Evolutionary conservation across 2,113 vertebrate species (phyloP).

Genomic region (Trochalopteron elliotii): DNA sequence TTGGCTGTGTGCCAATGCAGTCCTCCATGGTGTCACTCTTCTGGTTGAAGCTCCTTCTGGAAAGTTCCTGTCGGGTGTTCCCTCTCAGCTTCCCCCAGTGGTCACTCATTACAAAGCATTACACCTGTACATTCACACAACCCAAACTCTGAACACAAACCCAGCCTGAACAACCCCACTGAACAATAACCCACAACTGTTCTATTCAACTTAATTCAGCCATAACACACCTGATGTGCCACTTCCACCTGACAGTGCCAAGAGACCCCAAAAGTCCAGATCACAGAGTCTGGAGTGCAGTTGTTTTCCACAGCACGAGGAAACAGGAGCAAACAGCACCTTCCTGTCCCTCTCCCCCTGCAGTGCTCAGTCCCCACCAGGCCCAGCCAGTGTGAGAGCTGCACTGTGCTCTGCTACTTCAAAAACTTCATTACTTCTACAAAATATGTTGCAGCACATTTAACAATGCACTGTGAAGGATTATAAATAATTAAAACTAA

Average conservation of each 20-base stretch:
- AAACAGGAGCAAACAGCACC: neutral
- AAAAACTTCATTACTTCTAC: conserved; percentile 25
- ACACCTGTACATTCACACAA: too few species aligned
- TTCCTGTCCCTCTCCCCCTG: neutral
- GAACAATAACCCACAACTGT: too few species aligned
- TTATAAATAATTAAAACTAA: conserved; percentile 68
- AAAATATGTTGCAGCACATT: conserved; percentile 41
- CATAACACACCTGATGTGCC: neutral
- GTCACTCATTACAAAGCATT: too few species aligned
- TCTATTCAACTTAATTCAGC: too few species aligned
- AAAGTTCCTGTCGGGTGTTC: too few species aligned
- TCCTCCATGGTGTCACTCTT: too few species aligned
- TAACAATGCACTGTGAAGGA: conserved; percentile 25
- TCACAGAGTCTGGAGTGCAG: neutral
- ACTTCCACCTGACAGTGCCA: neutral
- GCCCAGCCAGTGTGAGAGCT: neutral
- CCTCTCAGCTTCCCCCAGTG: too few species aligned
- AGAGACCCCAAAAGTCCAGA: neutral
- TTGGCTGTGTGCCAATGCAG: too few species aligned
- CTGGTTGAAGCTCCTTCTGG: too few species aligned
- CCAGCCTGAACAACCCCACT: too few species aligned
- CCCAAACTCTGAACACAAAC: too few species aligned
- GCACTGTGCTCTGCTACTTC: neutral
- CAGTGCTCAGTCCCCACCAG: neutral
- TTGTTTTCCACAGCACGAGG: neutral